Evolutionary conservation across 2,797 vertebrate genomes (phyloP).

Genomic region (Serranus cabrilla): DNA sequence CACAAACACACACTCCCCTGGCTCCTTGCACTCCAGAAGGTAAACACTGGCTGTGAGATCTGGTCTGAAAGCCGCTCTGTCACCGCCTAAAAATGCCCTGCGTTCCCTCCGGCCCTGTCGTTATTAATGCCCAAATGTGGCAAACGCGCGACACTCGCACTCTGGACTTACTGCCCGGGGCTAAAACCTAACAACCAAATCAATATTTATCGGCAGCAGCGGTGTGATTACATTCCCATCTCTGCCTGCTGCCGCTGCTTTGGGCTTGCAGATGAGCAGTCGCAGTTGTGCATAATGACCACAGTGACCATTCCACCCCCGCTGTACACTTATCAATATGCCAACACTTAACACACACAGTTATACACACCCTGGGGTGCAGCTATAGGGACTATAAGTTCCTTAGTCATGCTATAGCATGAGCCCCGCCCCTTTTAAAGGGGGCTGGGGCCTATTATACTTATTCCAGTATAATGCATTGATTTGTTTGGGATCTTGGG

Average conservation of each 20-base stretch:
- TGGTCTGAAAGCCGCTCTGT: constrained; percentile 46
- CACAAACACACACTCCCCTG: constrained; percentile 43
- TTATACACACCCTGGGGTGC: constrained; percentile 1
- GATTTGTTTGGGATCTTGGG: too few relatives aligned
- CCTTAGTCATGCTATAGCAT: neutral
- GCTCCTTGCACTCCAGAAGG: constrained; percentile 59
- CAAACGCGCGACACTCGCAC: constrained; percentile 23
- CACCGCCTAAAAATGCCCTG: constrained; percentile 51
- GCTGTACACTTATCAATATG: constrained; percentile 28
- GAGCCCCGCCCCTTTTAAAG: neutral
- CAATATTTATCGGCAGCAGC: constrained; percentile 73
- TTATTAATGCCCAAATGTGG: constrained; percentile 68
- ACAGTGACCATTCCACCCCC: neutral
- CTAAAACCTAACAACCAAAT: constrained; percentile 67
- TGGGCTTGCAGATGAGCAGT: neutral
- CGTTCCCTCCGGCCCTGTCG: constrained; percentile 2
- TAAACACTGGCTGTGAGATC: constrained; percentile 54
- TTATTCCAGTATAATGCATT: neutral
- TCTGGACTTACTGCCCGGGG: constrained; percentile 32
- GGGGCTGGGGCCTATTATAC: neutral
- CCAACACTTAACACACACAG: constrained; percentile 20
- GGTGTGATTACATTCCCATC: constrained; percentile 52
- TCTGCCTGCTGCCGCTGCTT: constrained; percentile 8
- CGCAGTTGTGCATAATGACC: constrained; percentile 27
- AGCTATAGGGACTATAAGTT: constrained; percentile 6